A percentile compares a stretch with the other conserved stretches of the same genome.
Conservation (phyloP, 2,888 invertebrate genomes). For the Parascotia fuliginaria region DNA sequence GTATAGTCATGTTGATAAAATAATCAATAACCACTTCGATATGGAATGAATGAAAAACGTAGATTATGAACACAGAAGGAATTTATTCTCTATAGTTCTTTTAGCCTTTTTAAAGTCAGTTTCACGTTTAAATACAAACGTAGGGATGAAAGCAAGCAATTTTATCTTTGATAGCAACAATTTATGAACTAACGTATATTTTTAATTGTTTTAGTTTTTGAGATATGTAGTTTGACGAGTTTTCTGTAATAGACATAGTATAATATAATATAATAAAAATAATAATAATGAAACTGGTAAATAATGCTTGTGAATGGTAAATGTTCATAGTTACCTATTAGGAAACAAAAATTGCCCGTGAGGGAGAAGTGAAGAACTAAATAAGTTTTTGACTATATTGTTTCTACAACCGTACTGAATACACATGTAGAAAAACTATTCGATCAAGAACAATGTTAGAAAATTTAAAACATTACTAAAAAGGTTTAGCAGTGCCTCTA, state of each 20-base stretch:
- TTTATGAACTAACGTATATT: neutral
- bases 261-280: too few species aligned
- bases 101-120: slow-evolving; percentile 1
- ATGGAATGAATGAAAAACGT: slow-evolving; percentile 6
- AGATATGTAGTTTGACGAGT: too few species aligned
- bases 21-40: slow-evolving; percentile 23
- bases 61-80: slow-evolving; percentile 1
- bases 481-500: neutral
- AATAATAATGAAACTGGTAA: too few species aligned
- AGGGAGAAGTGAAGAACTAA: too few species aligned
- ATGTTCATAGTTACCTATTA: too few species aligned
- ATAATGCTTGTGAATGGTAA: too few species aligned
- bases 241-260: too few species aligned
- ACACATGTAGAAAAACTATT: neutral
- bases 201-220: neutral
- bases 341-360: too few species aligned
- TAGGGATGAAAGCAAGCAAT: neutral
- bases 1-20: slow-evolving; percentile 16
- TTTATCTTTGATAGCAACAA: neutral
- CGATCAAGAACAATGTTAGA: neutral
- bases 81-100: slow-evolving; percentile 7
- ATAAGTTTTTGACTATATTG: too few species aligned
- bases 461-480: neutral
- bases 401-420: too few species aligned
- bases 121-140: neutral